Evolutionary conservation across 2,797 vertebrate genomes (phyloP).

Genomic region (Glyptemys insculpta): DNA sequence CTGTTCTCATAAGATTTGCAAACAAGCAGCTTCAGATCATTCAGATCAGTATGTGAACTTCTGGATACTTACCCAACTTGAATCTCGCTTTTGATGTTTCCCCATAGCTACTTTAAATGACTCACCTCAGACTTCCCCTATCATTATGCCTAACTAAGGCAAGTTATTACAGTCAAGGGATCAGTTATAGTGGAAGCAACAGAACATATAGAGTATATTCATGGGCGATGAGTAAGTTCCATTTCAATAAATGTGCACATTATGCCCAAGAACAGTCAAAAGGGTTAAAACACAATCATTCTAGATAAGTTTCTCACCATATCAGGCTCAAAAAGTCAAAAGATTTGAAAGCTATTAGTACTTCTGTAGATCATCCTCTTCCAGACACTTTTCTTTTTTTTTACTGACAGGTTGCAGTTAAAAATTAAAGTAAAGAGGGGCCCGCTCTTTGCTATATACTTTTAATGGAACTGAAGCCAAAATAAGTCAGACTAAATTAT

Average conservation of each 20-base stretch:
- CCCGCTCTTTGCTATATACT: constrained; percentile 80
- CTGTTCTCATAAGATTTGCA: background rate
- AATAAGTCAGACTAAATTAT: constrained; percentile 89
- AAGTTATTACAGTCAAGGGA: constrained; percentile 54
- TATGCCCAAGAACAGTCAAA: constrained; percentile 69
- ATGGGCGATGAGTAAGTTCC: constrained; percentile 62
- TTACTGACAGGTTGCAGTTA: constrained; percentile 83
- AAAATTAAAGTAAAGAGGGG: constrained; percentile 84
- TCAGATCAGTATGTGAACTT: constrained; percentile 58
- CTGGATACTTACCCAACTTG: constrained; percentile 48
- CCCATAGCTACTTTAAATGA: constrained; percentile 55
- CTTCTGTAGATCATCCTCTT: constrained; percentile 82
- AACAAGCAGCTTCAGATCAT: constrained; percentile 17
- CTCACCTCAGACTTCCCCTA: constrained; percentile 36
- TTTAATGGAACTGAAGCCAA: constrained; percentile 87
- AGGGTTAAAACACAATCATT: constrained; percentile 81
- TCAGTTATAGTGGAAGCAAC: constrained; percentile 59
- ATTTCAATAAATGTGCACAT: constrained; percentile 70
- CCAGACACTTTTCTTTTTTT: constrained; percentile 77
- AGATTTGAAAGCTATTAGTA: constrained; percentile 85
- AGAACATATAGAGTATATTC: constrained; percentile 38
- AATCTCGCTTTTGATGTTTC: constrained; percentile 52
- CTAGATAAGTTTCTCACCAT: constrained; percentile 75
- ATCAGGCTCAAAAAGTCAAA: constrained; percentile 80
- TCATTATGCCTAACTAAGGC: constrained; percentile 67